Evolutionary conservation across 2,797 vertebrate species (phyloP).

Genomic region (Anisognathus igniventris): DNA sequence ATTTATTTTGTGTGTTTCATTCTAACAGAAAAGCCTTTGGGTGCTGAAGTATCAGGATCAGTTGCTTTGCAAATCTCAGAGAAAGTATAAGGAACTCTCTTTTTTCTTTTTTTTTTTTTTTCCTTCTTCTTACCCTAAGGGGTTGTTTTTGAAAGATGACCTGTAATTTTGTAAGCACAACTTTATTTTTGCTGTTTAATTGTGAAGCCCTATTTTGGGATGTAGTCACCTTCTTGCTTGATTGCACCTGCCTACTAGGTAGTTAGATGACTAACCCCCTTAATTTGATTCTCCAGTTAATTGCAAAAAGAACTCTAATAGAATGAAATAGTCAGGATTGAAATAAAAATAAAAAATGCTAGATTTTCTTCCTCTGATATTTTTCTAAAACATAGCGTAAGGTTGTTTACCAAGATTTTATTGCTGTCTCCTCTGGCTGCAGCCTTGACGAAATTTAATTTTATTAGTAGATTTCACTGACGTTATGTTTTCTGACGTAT

Average conservation of each 20-base stretch:
- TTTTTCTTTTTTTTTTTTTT: rapidly evolving
- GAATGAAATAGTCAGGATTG: not conserved
- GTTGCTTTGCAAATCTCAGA: not conserved
- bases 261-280: not conserved
- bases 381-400: not conserved
- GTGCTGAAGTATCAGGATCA: not conserved
- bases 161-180: not conserved
- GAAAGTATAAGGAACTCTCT: not conserved
- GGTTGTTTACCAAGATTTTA: constrained; percentile 26
- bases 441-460: not conserved
- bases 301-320: not conserved
- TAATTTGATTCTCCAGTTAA: not conserved
- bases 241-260: not conserved
- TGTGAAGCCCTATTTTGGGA: not conserved
- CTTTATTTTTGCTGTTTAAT: constrained; percentile 1
- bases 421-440: constrained; percentile 2
- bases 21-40: not conserved
- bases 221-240: not conserved
- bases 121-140: not conserved
- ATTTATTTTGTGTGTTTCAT: constrained; percentile 12
- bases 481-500: constrained; percentile 43
- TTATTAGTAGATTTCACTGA: constrained; percentile 27
- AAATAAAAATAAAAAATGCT: constrained; percentile 1
- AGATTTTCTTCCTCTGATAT: not conserved
- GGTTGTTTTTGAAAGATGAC: constrained; percentile 1